Conservation (phyloP, 2,888 invertebrate species). For the Standfussiana lucernea region DNA sequence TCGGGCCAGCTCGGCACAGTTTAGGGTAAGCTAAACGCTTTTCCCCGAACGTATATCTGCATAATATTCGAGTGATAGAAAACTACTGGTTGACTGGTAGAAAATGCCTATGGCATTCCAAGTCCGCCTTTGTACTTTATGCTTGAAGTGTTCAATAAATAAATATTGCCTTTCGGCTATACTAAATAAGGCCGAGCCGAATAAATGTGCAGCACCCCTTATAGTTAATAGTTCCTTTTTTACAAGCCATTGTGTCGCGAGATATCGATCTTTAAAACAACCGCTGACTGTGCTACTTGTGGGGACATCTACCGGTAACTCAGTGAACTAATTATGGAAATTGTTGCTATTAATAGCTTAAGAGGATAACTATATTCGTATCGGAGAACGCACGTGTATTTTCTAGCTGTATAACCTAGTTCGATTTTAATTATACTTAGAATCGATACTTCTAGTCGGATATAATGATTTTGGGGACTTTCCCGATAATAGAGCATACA, state of each 20-base stretch:
- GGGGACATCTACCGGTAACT: constrained; percentile 49
- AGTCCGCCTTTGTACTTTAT: too few relatives aligned
- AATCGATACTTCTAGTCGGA: not conserved
- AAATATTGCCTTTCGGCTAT: not conserved
- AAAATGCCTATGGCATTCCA: too few relatives aligned
- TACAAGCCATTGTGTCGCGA: constrained; percentile 23
- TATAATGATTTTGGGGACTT: constrained; percentile 27
- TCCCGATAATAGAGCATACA: constrained; percentile 29
- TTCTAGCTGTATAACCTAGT: not conserved
- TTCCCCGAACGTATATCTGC: not conserved
- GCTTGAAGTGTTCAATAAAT: too few relatives aligned
- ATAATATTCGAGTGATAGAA: not conserved
- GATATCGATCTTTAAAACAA: constrained; percentile 32
- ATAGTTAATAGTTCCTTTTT: constrained; percentile 36
- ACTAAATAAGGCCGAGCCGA: not conserved
- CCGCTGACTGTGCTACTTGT: constrained; percentile 43
- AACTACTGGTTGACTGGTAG: too few relatives aligned
- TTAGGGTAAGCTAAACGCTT: not conserved
- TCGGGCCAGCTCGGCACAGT: not conserved
- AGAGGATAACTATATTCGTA: constrained; percentile 17
- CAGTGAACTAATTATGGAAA: constrained; percentile 34
- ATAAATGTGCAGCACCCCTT: constrained; percentile 6
- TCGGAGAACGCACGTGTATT: constrained; percentile 19
- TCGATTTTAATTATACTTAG: not conserved
- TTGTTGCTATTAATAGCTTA: constrained; percentile 15